phyloP scores from a whole-genome alignment of 2,888 invertebrate genomes.

The Mechanitis mazaeus region DNA sequence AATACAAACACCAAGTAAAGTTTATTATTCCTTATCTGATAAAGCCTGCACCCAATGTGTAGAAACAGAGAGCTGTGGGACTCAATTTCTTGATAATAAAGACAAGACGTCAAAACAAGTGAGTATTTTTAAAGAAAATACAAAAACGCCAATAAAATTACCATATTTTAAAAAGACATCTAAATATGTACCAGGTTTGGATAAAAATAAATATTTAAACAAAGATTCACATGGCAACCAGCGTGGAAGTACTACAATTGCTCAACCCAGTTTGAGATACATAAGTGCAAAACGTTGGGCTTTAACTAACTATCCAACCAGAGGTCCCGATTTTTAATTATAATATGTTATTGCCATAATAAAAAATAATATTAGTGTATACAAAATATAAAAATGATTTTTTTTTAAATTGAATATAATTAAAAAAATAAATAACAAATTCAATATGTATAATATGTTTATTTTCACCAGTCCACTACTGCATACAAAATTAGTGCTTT shows the following conservation, averaged over 20 bases:
- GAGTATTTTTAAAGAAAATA: conserved; percentile 15
- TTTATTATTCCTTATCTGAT: conserved; percentile 33
- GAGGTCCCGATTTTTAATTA: conserved; percentile 59
- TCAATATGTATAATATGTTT: conserved; percentile 45
- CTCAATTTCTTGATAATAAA: conserved; percentile 27
- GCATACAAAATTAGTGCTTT: conserved; percentile 57
- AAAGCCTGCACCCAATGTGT: conserved; percentile 43
- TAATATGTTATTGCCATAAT: too few relatives aligned
- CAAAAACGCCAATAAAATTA: conserved; percentile 13
- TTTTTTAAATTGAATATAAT: not conserved
- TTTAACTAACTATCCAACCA: conserved; percentile 41
- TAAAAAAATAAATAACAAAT: conserved; percentile 31
- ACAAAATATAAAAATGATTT: too few relatives aligned
- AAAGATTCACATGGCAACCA: conserved; percentile 7
- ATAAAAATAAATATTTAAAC: conserved; percentile 1
- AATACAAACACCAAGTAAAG: conserved; percentile 39
- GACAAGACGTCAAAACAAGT: conserved; percentile 17
- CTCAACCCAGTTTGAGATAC: conserved; percentile 12
- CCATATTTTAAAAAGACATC: conserved; percentile 2
- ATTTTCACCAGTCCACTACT: conserved; percentile 57
- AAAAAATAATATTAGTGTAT: too few relatives aligned
- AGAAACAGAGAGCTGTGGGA: conserved; percentile 27
- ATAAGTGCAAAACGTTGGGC: conserved; percentile 52
- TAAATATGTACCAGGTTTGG: not conserved
- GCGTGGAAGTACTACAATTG: conserved; percentile 6